phyloP scores from a whole-genome alignment of 2,888 invertebrate species.

The Tribolium freemani region DNA sequence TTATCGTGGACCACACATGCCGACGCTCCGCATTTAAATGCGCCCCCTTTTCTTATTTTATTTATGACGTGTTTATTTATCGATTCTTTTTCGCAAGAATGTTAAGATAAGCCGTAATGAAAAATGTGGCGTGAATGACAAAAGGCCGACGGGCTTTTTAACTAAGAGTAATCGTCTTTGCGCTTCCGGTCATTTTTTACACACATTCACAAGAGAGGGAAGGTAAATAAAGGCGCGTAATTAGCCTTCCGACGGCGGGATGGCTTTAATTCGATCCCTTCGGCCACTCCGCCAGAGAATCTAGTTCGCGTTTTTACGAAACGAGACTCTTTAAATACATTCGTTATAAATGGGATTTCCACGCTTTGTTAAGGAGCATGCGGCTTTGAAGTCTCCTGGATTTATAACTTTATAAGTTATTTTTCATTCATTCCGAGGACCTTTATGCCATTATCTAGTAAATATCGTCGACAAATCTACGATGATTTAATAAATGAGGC shows the following conservation, averaged over 20 bases:
- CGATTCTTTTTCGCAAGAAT: conserved; percentile 32
- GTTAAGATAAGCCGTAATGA: conserved; percentile 42
- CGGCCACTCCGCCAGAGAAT: conserved; percentile 16
- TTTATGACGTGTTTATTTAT: conserved; percentile 44
- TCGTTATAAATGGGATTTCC: conserved; percentile 51
- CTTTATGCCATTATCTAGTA: conserved; percentile 10
- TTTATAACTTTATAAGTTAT: conserved; percentile 45
- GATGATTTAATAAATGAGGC: not conserved
- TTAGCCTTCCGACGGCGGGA: conserved; percentile 1
- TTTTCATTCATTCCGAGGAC: conserved; percentile 43
- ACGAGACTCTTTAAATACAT: conserved; percentile 47
- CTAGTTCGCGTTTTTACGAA: conserved; percentile 27
- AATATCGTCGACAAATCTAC: not conserved
- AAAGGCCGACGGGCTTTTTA: conserved; percentile 35
- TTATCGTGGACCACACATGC: conserved; percentile 21
- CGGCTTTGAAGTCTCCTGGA: conserved; percentile 47
- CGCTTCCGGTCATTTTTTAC: conserved; percentile 17
- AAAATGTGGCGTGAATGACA: conserved; percentile 43
- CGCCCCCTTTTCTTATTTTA: conserved; percentile 14
- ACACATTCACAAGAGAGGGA: not conserved
- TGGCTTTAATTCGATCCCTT: conserved; percentile 6
- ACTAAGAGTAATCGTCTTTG: conserved; percentile 24
- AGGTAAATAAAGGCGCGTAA: conserved; percentile 15
- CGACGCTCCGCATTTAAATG: conserved; percentile 25
- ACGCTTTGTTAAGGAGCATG: conserved; percentile 45